Conservation (phyloP, 2,113 vertebrate species). For the Odontesthes bonariensis region DNA sequence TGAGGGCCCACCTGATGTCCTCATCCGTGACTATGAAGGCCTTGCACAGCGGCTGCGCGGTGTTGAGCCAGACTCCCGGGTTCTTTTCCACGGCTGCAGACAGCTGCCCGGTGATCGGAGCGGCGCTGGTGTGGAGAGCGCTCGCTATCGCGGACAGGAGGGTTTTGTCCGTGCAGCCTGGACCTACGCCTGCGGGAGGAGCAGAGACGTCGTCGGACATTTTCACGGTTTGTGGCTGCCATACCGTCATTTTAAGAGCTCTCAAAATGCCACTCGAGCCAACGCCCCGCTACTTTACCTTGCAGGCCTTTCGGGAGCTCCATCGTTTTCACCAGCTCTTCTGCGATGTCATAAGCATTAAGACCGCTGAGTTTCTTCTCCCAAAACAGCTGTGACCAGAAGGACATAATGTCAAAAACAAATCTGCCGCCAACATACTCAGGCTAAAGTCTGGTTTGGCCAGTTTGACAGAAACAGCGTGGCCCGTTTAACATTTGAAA, state of each 20-base stretch:
- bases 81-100: slow-evolving; percentile 98
- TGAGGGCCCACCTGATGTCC: slow-evolving; percentile 90
- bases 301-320: slow-evolving; percentile 97
- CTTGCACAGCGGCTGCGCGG: slow-evolving; percentile 95
- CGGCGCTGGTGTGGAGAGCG: slow-evolving; percentile 95
- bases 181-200: slow-evolving; percentile 89
- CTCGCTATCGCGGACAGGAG: slow-evolving; percentile 96
- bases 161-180: slow-evolving; percentile 96
- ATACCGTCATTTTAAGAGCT: not conserved
- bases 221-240: not conserved
- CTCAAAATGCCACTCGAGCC: not conserved
- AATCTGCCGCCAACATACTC: not conserved
- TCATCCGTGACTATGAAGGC: slow-evolving; percentile 99
- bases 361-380: slow-evolving; percentile 97
- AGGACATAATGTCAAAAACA: not conserved
- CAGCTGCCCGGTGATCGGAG: slow-evolving; percentile 96
- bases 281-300: slow-evolving; percentile 80
- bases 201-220: not conserved
- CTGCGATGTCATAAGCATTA: slow-evolving; percentile 96
- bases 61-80: slow-evolving; percentile 98
- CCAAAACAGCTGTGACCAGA: slow-evolving; percentile 91
- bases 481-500: not conserved
- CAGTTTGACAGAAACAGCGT: not conserved
- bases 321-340: slow-evolving; percentile 98
- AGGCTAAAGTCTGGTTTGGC: not conserved